Percentiles rank a stretch among this genome's conserved stretches.
Conservation (phyloP, 2,113 vertebrate species). For the Prietella phreatophila region DNA sequence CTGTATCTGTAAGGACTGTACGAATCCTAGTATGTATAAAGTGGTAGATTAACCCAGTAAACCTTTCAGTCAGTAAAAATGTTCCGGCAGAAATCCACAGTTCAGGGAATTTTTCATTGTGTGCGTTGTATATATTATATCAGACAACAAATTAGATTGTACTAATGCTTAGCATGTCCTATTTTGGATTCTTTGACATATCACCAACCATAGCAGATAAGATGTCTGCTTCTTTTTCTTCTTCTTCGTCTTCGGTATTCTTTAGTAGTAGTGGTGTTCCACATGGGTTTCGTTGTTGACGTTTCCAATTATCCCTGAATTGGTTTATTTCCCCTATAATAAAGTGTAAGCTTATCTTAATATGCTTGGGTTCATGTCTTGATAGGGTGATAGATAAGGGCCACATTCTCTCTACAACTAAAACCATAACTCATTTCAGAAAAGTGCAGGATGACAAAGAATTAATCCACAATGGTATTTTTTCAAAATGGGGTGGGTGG, state of each 20-base stretch:
- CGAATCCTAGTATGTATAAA: neutral
- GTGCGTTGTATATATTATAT: too few relatives aligned
- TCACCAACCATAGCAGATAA: neutral
- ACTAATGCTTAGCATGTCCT: neutral
- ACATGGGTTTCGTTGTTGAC: slow-evolving; percentile 44
- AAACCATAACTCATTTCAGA: slow-evolving; percentile 12
- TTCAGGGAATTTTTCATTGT: neutral
- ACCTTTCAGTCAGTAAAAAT: neutral
- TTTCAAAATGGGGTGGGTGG: neutral
- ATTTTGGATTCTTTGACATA: neutral
- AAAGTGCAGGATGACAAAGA: neutral
- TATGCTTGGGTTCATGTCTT: slow-evolving; percentile 51
- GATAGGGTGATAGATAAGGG: neutral
- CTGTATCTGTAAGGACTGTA: neutral
- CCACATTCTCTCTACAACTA: neutral
- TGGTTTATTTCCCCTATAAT: slow-evolving; percentile 52
- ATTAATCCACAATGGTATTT: neutral
- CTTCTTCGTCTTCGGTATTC: slow-evolving; percentile 23
- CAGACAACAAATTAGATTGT: neutral
- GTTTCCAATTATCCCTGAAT: slow-evolving; percentile 54
- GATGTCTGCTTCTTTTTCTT: neutral
- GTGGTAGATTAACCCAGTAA: neutral
- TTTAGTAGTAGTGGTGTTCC: slow-evolving; percentile 20
- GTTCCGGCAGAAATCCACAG: neutral
- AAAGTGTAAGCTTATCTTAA: slow-evolving; percentile 55